Evolutionary conservation across 1,140 invertebrate genomes (phyloP), one percentile per base, ranked within the genome.

Genomic region (Drosophila jambulina): DNA sequence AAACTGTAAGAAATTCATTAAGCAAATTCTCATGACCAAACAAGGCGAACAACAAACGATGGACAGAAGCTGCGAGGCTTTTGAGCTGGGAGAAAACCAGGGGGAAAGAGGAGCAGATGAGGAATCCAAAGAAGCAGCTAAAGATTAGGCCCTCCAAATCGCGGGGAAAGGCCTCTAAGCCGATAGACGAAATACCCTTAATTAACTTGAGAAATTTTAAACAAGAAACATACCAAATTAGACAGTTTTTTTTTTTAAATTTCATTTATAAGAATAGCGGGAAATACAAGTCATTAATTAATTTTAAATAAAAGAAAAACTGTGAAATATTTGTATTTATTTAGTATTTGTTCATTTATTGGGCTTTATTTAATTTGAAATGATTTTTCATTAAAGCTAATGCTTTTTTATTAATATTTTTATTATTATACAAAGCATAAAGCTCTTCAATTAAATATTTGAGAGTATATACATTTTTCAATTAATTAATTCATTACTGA

Each of bases 1-100:
- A 85, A 82, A 75, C 82, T 69, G 49, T 84, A 82, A 62, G 78
- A 85, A 85, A 85, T 85, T 85, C 82, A 85, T 85, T 85, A 85
- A 85, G 82, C 75, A 85, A 85, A 85, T 85, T 85, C 82, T 82
- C 78, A 81, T 76, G 70, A 85, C 62, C 82, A 58, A 81, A 72
- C 68, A 74, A 74, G 70, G 70, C 68, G 48, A 76, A 68, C 59
- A 68, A 61, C 71, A 62, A 60, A 45, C 74, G 38, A 68, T 63
- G 78, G 43, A 58, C 36, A 45, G 23, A 75, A 42, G 53, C 68
- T 43, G 57, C 2, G 32, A 21, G 2, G 19, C 6, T n/a, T 25
- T n/a, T 25, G 34, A 48, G 36, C 13, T 10, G 59, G 19, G 46
- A 7, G 19, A 56, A 45, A 38, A 32, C 17, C n/a, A 12, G 19